A percentile compares a stretch with the other conserved stretches of the same genome.
Evolutionary conservation across 2,113 vertebrate genomes (phyloP).

Genomic region (Leptobrachium ailaonicum): DNA sequence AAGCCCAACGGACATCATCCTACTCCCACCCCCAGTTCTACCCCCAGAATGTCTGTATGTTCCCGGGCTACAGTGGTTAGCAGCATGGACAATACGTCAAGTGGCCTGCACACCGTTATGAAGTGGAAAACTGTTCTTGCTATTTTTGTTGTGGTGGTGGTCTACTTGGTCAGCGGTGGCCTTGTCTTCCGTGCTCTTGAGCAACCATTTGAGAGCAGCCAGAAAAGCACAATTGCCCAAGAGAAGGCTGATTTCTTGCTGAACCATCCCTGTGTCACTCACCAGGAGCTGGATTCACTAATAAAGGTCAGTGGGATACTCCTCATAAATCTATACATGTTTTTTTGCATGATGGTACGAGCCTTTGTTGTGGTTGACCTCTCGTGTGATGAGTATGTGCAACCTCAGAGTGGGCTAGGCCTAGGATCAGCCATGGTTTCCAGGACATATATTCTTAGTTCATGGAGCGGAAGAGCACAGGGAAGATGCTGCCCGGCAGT

Average conservation of each 20-base stretch:
- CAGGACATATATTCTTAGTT: no score
- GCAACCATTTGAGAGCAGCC: conserved; percentile 86
- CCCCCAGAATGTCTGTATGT: conserved; percentile 81
- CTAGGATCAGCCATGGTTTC: no score
- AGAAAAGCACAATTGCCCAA: conserved; percentile 84
- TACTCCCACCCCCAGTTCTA: conserved; percentile 29
- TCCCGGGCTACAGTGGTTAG: conserved; percentile 83
- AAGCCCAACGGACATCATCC: conserved; percentile 74
- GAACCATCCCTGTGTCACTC: conserved; percentile 81
- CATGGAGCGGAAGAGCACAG: no score
- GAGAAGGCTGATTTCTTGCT: conserved; percentile 88
- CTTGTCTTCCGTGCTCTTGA: conserved; percentile 88
- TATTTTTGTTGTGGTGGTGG: conserved; percentile 89
- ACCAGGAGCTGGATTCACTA: conserved; percentile 82
- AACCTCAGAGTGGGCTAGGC: no score
- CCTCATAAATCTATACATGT: no score
- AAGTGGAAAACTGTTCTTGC: conserved; percentile 96
- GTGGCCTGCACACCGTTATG: conserved; percentile 88
- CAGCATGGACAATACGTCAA: conserved; percentile 81
- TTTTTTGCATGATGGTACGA: no score
- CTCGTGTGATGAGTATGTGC: no score
- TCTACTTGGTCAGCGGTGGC: conserved; percentile 87
- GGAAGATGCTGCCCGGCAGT: no score
- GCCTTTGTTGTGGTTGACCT: no score
- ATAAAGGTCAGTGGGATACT: conserved; percentile 79